These are phyloP conservation scores for Acleris cristana DNA, from an alignment of 2,888 invertebrate genomes.

Conservation along the genomic window DNA sequence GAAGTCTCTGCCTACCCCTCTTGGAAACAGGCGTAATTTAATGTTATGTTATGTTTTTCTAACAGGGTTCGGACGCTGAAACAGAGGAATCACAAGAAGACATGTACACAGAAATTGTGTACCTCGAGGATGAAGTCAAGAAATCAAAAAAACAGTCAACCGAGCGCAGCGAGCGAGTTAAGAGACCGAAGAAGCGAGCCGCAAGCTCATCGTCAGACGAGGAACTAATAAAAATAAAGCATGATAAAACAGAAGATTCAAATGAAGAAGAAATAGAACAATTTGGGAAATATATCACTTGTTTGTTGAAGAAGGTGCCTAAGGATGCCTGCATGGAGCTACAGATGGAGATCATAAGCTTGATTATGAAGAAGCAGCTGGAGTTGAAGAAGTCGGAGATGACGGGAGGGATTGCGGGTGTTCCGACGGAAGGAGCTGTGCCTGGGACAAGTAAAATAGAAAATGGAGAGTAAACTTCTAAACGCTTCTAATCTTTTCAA, in stretches of 20 bases:
- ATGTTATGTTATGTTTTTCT: too few species aligned
- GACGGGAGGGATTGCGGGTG: not conserved
- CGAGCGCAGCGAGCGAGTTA: not conserved
- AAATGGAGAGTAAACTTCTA: too few species aligned
- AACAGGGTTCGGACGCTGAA: constrained; percentile 33
- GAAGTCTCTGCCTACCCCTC: too few species aligned
- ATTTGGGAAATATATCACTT: constrained; percentile 59
- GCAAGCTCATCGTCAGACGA: constrained; percentile 36
- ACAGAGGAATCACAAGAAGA: constrained; percentile 27
- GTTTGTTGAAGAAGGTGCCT: constrained; percentile 58
- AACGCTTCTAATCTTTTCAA: too few species aligned
- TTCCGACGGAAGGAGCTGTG: not conserved
- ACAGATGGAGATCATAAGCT: constrained; percentile 63
- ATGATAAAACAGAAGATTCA: constrained; percentile 5
- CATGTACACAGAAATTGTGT: constrained; percentile 41
- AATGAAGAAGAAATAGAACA: constrained; percentile 53
- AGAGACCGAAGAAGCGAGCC: constrained; percentile 12
- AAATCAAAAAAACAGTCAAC: constrained; percentile 5
- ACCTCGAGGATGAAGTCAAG: constrained; percentile 38
- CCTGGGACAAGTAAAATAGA: not conserved
- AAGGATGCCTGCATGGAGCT: constrained; percentile 51
- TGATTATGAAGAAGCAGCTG: constrained; percentile 58
- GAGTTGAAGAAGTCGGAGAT: constrained; percentile 32
- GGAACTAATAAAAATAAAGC: constrained; percentile 14
- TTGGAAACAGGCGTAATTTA: too few species aligned